Base-by-base conservation (phyloP, 2,797 vertebrate genomes). In the Novumbra hubbsi region DNA sequence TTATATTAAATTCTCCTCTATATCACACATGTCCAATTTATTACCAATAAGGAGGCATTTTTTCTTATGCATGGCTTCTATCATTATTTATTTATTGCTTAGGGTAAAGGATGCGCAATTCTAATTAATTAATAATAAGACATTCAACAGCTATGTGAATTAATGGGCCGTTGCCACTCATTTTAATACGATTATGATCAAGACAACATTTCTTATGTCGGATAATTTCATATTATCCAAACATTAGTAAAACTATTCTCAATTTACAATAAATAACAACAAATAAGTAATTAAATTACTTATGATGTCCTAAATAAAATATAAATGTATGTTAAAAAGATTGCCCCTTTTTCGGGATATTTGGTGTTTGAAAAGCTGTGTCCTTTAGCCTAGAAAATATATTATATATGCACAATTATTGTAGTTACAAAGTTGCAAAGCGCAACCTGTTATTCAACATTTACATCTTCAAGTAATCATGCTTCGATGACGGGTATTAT, bases 51-150 rank as follows among this genome's bases (percentile, higher is more conserved):
- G 83, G 75, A 86, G 81, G 88, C 85, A 52, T 80, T 87, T 90
- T 88, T 90, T 91, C 86, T 88, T 88, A 90, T 90, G 90, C 89
- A 88, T 88, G 90, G 89, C 83, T 89, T 88, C 87, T 88, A 27
- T 68, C 88, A 90, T 92, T 88, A 92, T 89, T 92, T 92, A 92
- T 92, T 91, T 89, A 91, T 92, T 84, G 87, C 80, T 55, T 86
- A 87, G 88, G 80, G 86, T 83, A 87, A 88, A 81, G 86, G 84
- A 87, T 64, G 82, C 80, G 84, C 83, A 87, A 78, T 81, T 90
- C 85, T 86, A 86, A 87, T 90, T 91, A 84, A 93, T 93, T 93
- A 91, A 90, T 91, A 90, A 92, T 64, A 50, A 84, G 79, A 77
- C 84, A 76, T 80, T 80, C 87, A 87, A 84, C 81, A 87, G 84